Conservation (phyloP, 2,113 vertebrate species). For the Panthera uncia region DNA sequence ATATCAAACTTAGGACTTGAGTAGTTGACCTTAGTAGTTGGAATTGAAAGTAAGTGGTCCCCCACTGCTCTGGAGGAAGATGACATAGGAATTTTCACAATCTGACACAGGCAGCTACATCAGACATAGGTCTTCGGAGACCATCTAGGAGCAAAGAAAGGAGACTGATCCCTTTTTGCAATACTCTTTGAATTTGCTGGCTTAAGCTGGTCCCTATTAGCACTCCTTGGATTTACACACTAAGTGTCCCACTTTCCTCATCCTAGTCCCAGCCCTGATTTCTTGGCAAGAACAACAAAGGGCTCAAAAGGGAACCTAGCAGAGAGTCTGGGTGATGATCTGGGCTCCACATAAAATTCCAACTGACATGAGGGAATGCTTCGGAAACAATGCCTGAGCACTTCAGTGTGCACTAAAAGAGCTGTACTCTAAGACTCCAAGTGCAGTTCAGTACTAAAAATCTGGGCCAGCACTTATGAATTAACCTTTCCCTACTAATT, state of each 20-base stretch:
- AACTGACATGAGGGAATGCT: neutral
- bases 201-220: neutral
- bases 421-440: neutral
- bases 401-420: neutral
- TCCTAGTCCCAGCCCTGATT: neutral
- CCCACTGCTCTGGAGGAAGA: neutral
- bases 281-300: neutral
- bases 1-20: neutral
- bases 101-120: neutral
- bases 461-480: neutral
- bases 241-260: neutral
- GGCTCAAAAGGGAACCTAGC: neutral
- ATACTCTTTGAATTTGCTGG: neutral
- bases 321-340: neutral
- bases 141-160: neutral
- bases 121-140: neutral
- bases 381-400: neutral
- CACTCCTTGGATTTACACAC: neutral
- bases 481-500: neutral
- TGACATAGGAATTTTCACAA: neutral
- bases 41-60: neutral
- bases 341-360: neutral
- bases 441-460: neutral
- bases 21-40: neutral
- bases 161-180: neutral